These are phyloP conservation scores for Eucidaris tribuloides DNA, from an alignment of 35 echinoderm and acorn worm species.

Conservation along the genomic window DNA sequence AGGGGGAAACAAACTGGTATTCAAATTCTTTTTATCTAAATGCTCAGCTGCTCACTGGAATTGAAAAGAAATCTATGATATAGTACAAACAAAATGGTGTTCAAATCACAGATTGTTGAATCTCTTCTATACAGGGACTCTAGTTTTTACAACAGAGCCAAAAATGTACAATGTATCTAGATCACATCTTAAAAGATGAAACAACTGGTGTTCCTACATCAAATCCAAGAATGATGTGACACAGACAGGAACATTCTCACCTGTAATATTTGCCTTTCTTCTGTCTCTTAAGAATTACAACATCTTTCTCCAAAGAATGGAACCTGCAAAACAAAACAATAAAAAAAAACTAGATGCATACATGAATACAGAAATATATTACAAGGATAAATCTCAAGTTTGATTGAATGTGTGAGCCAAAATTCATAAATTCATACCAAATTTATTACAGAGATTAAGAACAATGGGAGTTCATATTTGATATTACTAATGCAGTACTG, in stretches of 20 bases:
- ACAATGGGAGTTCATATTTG: no score
- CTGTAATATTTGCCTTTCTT: conserved; percentile 55
- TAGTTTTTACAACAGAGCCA: neutral
- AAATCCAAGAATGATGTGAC: neutral
- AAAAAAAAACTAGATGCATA: neutral
- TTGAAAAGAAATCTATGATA: no score
- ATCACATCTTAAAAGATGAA: neutral
- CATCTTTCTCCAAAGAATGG: conserved; percentile 84
- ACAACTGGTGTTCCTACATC: neutral
- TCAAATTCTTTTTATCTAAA: no score
- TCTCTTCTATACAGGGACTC: no score
- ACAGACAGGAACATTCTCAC: neutral
- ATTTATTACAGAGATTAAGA: no score
- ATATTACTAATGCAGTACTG: no score
- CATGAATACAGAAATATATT: neutral
- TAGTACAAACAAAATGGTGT: no score
- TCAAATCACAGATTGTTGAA: no score
- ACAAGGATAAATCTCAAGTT: neutral
- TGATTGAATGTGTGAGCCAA: neutral
- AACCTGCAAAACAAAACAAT: conserved; percentile 46
- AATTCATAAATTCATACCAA: neutral
- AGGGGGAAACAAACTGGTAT: no score
- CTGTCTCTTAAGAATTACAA: conserved; percentile 84
- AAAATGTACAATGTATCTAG: neutral
- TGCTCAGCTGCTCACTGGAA: no score